phyloP scores from a whole-genome alignment of 2,888 invertebrate genomes.

The Hyposoter didymator region DNA sequence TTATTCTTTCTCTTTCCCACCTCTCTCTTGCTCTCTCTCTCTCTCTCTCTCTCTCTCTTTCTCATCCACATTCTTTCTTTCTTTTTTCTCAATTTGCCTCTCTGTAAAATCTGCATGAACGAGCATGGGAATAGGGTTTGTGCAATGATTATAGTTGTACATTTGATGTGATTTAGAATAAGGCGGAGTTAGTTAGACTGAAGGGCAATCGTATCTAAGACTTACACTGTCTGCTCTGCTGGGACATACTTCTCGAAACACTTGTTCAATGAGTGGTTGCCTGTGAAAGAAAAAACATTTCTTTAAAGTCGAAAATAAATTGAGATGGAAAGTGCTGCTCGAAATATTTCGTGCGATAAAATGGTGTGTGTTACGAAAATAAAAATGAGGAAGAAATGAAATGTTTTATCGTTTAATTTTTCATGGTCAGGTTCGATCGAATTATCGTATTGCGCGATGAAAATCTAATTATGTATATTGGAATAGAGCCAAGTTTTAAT shows the following conservation, averaged over 20 bases:
- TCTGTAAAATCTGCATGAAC: slow-evolving; percentile 76
- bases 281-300: slow-evolving; percentile 85
- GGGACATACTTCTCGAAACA: slow-evolving; percentile 92
- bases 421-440: slow-evolving; percentile 74
- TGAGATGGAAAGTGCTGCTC: background rate
- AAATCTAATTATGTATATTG: slow-evolving; percentile 80
- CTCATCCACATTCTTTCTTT: slow-evolving; percentile 17
- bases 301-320: slow-evolving; percentile 18
- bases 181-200: slow-evolving; percentile 80
- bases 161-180: slow-evolving; percentile 79
- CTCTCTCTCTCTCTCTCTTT: slow-evolving; percentile 1
- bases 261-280: slow-evolving; percentile 91
- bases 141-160: slow-evolving; percentile 80
- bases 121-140: slow-evolving; percentile 75
- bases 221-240: slow-evolving; percentile 90
- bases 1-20: slow-evolving; percentile 18
- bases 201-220: slow-evolving; percentile 82
- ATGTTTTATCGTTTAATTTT: slow-evolving; percentile 14
- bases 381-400: background rate
- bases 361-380: background rate
- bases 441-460: slow-evolving; percentile 75
- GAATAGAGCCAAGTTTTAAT: slow-evolving; percentile 80
- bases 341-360: background rate
- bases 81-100: slow-evolving; percentile 43
- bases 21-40: slow-evolving; percentile 13